Evolutionary conservation across 2,113 vertebrate species (phyloP).

Genomic region (Guaruba guarouba): DNA sequence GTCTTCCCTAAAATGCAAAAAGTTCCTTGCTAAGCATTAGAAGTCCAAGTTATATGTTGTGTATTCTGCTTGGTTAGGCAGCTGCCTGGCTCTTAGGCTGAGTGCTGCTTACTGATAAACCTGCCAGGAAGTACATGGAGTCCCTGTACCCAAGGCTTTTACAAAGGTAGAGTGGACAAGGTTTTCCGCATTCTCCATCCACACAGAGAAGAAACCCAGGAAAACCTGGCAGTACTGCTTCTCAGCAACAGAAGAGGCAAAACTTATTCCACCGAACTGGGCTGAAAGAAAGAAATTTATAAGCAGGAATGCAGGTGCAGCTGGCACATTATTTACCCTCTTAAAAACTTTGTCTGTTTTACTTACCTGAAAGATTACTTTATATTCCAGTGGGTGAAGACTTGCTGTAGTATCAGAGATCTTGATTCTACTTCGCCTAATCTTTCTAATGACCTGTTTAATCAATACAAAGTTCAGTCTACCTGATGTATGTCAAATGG

Average conservation of each 20-base stretch:
- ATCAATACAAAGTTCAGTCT: slow-evolving; percentile 21
- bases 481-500: slow-evolving; percentile 17
- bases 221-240: not conserved
- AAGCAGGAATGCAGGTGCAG: not conserved
- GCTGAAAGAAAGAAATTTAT: not conserved
- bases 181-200: not conserved
- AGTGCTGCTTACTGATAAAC: not conserved
- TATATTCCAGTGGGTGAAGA: not conserved
- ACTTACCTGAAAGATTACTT: not conserved
- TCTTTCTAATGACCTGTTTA: slow-evolving; percentile 64
- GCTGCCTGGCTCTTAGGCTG: not conserved
- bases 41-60: not conserved
- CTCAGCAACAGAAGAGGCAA: not conserved
- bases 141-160: not conserved
- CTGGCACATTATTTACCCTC: not conserved
- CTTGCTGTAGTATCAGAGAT: not conserved
- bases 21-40: not conserved
- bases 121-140: not conserved
- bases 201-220: not conserved
- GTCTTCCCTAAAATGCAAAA: not conserved
- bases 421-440: not conserved
- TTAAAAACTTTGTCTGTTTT: not conserved
- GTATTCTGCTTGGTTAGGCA: not conserved
- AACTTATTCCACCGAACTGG: not conserved
- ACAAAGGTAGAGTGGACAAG: not conserved